Evolutionary conservation across 1,140 invertebrate species (phyloP), one percentile per base, ranked within the genome.

Genomic region (Meloidogyne exigua): DNA sequence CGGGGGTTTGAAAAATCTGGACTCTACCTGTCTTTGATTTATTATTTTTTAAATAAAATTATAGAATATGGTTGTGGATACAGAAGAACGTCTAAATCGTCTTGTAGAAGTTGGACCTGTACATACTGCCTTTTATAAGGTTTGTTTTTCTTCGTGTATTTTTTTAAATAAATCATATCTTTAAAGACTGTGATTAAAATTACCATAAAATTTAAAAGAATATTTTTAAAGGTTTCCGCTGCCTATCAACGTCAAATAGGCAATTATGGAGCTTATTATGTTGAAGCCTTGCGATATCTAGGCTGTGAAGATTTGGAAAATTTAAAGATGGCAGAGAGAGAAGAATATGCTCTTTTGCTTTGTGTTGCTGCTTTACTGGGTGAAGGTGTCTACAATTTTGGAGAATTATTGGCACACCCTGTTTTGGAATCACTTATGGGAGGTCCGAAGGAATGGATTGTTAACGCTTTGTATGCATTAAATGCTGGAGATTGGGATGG

Each of bases 351-450:
- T 0, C 94, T 95, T 87, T 93, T 94, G 82, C 90, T 99, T 18
- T 93, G 94, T 0, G 89, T 99, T 7, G 95, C 96, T 12, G 96
- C 95, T 0, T 90, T 99, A 13, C 88, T 98, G 0, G 96, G 95
- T 12, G 93, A 98, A 84, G 93, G 93, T 57, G 93, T 99, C 21
- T 99, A 98, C 88, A 99, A 99, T 88, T 92, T 99, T 84, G 96
- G 95, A 0, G 96, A 99, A 89, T 89, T 99, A 92, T 87, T 98
- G 36, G 94, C 94, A 25, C 96, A 99, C 90, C 94, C 95, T 2
- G 93, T 99, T 42, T 88, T 99, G 80, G 92, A 94, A 76, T 92
- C 93, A 0, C 89, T 99, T 21, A 92, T 92, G 78, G 90, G 90
- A 12, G 94, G 94, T 0, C 89, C 92, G 23, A 93, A 94, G 79